Base-by-base conservation (phyloP, 1,140 invertebrate species). In the Polypedilum pembai region DNA sequence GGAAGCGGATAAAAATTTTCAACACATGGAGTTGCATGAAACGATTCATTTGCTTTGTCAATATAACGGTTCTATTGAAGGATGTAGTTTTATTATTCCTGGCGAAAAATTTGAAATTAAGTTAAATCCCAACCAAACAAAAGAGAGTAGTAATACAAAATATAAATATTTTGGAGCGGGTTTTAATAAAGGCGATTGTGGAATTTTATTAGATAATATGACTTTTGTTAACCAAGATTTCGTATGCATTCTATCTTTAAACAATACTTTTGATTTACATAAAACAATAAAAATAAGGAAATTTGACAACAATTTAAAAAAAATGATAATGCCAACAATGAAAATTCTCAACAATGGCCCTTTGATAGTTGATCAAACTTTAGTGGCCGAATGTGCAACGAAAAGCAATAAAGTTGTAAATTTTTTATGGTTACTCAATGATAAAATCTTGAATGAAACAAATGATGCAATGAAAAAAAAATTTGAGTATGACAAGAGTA, bases 251-350 rank as follows among this genome's bases (percentile, higher is more conserved):
- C 12, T 56, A n/a, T n/a, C 45, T 15, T 12, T 56, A 4, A 56
- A 56, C n/a, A 56, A 56, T 12, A 12, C 12, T n/a, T 56, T 56
- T 56, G 45, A 56, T 12, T 12, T 56, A 56, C 3, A 56, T n/a
- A 12, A 56, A 15, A 56, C 45, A n/a, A n/a, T 56, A 12, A 12
- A 56, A 56, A 3, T 56, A 3, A 56, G 15, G 15, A n/a, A n/a
- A 56, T 56, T 56, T 56, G 45, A 56, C n/a, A 56, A 56, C 10
- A 56, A 56, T 56, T 56, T 56, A n/a, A n/a, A n/a, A n/a, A n/a
- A n/a, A n/a, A n/a, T n/a, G 12, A 56, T 56, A 56, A 4, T 56
- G 45, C 45, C 45, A 56, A 56, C 12, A 56, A n/a, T 56, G 12
- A 56, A 56, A 56, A 56, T 56, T n/a, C n/a, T 56, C 12, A 56